Conservation (phyloP, 2,797 vertebrate species). For the Argya squamiceps region DNA sequence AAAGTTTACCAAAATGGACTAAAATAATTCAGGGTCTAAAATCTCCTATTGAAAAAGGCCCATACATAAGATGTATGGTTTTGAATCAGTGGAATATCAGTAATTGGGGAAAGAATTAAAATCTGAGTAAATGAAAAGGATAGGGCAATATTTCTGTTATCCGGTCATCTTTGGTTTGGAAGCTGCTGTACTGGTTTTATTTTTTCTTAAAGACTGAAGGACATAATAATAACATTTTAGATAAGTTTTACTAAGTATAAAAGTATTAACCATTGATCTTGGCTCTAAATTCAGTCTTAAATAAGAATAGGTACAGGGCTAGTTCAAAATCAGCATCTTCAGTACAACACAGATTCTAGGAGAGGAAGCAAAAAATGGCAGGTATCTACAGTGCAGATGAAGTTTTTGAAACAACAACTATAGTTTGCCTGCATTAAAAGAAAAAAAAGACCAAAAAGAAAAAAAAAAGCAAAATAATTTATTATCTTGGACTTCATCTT, state of each 20-base stretch:
- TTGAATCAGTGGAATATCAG: neutral
- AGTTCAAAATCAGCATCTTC: neutral
- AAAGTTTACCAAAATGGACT: neutral
- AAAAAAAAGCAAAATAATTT: neutral
- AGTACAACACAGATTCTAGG: neutral
- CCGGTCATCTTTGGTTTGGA: neutral
- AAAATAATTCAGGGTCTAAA: neutral
- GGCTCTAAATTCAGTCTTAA: neutral
- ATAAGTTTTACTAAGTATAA: neutral
- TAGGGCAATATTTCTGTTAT: neutral
- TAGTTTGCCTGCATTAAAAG: slow-evolving; percentile 9
- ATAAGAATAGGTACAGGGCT: neutral
- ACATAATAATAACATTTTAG: neutral
- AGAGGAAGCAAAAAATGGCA: neutral
- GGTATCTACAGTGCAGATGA: neutral
- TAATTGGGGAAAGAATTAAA: neutral
- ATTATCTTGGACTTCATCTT: slow-evolving; percentile 71
- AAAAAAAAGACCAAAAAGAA: neutral
- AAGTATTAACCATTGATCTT: neutral
- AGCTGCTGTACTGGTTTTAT: neutral
- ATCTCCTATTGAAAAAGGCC: neutral
- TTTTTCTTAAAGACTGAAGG: neutral
- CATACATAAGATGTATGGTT: neutral
- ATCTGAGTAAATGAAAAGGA: neutral
- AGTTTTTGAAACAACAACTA: slow-evolving; percentile 23